These are phyloP conservation scores for Diacarnus erythraeanus DNA, from an alignment of 37 sponge, comb jelly and placozoan genomes.

Conservation along the genomic window DNA sequence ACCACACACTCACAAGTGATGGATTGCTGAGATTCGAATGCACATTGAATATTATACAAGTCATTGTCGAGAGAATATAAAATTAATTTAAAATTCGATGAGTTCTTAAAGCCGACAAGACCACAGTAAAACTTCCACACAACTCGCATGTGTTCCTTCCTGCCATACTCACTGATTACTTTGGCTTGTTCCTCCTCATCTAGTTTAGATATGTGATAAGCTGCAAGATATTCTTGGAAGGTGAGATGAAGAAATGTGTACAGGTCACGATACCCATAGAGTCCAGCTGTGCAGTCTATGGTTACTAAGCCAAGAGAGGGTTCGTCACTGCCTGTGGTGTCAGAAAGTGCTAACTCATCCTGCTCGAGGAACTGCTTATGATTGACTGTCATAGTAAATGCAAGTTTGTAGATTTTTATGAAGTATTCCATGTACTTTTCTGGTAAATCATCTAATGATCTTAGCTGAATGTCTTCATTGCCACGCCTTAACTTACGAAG, in stretches of 20 bases:
- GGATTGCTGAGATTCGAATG: background rate
- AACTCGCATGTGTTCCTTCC: background rate
- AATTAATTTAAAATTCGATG: background rate
- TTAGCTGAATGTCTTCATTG: background rate
- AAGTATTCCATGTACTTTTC: background rate
- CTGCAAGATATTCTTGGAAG: conserved; percentile 56
- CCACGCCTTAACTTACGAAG: background rate
- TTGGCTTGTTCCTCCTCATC: background rate
- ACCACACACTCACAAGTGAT: background rate
- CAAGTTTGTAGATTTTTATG: conserved; percentile 12
- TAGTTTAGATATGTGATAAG: conserved; percentile 12
- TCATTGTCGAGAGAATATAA: background rate
- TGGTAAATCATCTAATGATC: background rate
- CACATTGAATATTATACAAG: background rate
- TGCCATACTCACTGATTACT: background rate
- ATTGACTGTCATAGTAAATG: background rate
- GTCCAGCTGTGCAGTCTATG: background rate
- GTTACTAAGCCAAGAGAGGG: conserved; percentile 6
- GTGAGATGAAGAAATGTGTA: conserved; percentile 41
- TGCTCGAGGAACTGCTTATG: background rate
- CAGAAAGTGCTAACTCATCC: background rate
- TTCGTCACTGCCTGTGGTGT: background rate
- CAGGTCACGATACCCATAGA: background rate
- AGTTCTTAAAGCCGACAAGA: background rate
- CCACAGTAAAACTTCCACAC: conserved; percentile 23